A percentile compares a stretch with the other conserved stretches of the same genome.
Evolutionary conservation across 2,113 vertebrate genomes (phyloP).

Genomic region (Hippocampus barbouri): DNA sequence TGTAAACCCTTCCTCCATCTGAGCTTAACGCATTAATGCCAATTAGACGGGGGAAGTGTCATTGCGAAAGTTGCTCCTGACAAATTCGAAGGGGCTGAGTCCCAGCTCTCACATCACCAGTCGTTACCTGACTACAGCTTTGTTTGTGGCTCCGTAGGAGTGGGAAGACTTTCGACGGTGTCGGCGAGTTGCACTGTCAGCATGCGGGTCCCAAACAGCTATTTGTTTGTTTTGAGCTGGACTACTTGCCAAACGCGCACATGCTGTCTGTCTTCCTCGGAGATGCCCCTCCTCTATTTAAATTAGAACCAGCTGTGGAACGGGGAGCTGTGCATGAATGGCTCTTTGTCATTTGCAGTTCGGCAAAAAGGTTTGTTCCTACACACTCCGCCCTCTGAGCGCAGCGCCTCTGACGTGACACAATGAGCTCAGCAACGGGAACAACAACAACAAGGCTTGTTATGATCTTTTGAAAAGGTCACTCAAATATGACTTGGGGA

Average conservation of each 20-base stretch:
- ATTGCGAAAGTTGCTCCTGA: not conserved
- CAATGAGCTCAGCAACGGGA: constrained; percentile 36
- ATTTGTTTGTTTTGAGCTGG: constrained; percentile 62
- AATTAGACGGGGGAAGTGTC: not conserved
- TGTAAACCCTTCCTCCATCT: constrained; percentile 65
- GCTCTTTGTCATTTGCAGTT: constrained; percentile 74
- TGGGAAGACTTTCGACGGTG: constrained; percentile 18
- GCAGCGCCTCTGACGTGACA: constrained; percentile 53
- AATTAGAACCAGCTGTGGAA: constrained; percentile 79
- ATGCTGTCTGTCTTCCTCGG: constrained; percentile 37
- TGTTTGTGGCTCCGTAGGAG: constrained; percentile 53
- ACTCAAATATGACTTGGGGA: not conserved
- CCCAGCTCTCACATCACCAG: not conserved
- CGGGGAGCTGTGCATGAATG: constrained; percentile 66
- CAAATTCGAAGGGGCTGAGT: constrained; percentile 19
- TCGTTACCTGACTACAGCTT: constrained; percentile 46
- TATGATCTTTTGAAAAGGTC: constrained; percentile 57
- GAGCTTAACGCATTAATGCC: constrained; percentile 10
- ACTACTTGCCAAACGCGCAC: constrained; percentile 39
- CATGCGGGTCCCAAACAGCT: constrained; percentile 44
- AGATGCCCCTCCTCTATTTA: constrained; percentile 64
- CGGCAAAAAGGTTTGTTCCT: constrained; percentile 55
- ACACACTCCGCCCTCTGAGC: constrained; percentile 34
- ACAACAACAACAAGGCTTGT: constrained; percentile 42
- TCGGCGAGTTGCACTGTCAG: constrained; percentile 32